Evolutionary conservation across 2,888 invertebrate species (phyloP).

Genomic region (Mimas tiliae): DNA sequence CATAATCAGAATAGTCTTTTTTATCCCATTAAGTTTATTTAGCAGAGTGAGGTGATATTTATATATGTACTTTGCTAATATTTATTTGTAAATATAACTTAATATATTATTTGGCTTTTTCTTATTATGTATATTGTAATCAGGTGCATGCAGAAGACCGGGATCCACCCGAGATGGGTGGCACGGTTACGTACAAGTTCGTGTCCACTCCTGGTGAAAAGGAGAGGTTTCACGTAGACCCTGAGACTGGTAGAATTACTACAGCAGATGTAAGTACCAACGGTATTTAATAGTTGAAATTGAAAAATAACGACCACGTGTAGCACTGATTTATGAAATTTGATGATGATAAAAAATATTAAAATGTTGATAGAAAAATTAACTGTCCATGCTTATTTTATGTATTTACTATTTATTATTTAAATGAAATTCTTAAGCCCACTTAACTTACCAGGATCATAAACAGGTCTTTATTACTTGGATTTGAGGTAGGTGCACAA

Average conservation of each 20-base stretch:
- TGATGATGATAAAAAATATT: too few relatives aligned
- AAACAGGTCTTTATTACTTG: slow-evolving; percentile 36
- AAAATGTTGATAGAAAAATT: not conserved
- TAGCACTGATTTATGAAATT: not conserved
- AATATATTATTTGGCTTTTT: not conserved
- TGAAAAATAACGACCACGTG: not conserved
- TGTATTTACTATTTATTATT: not conserved
- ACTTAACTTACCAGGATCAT: slow-evolving; percentile 3
- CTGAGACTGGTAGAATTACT: slow-evolving; percentile 89
- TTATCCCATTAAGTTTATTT: too few relatives aligned
- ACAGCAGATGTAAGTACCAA: slow-evolving; percentile 86
- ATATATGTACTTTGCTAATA: not conserved
- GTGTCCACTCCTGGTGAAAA: slow-evolving; percentile 90
- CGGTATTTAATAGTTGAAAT: slow-evolving; percentile 9
- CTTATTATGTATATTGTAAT: slow-evolving; percentile 19
- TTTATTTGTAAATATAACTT: not conserved
- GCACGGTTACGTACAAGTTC: slow-evolving; percentile 93
- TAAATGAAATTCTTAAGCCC: not conserved
- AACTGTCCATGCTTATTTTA: not conserved
- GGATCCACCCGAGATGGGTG: slow-evolving; percentile 90
- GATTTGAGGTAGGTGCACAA: slow-evolving; percentile 48
- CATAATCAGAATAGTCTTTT: too few relatives aligned
- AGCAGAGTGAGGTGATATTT: too few relatives aligned
- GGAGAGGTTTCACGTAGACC: slow-evolving; percentile 91
- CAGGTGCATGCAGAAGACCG: slow-evolving; percentile 89